Evolutionary conservation across 2,888 invertebrate species (phyloP), one percentile per base, ranked within the genome.

Genomic region (Trachelus tabidus): DNA sequence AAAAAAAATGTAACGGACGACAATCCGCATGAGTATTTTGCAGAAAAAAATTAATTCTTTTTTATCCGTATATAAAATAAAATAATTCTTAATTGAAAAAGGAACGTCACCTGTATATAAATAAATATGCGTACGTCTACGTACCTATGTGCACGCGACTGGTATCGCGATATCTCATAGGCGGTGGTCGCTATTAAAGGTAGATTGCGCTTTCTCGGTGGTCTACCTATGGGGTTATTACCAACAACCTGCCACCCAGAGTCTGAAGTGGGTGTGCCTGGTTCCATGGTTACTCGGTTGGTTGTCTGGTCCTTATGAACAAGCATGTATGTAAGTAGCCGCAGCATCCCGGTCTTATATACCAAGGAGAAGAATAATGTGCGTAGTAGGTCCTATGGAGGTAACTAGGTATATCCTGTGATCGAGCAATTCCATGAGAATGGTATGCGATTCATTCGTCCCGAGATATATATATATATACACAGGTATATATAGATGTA

Each of bases 181-280:
- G 12, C 85, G 83, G 83, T 85, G 86, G 85, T 85, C 87, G 84
- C 87, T 86, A 87, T 87, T 88, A 88, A 86, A 84, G 84, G 80
- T 80, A 85, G 87, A 87, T 87, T 86, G 89, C 85, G 85, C 87
- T 88, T 86, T 87, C 88, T 85, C 84, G 89, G 89, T 89, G 89
- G 89, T 89, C 89, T 86, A 85, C 83, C 86, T 84, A 87, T 85
- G 85, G 86, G 86, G 86, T 88, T 88, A 88, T 87, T 88, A 87
- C 88, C 87, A 83, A 85, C 85, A 83, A 86, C 86, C 86, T 85
- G 88, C 87, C 87, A 88, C 88, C 87, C 86, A 84, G 84, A 83
- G 83, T 86, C 84, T 81, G 71, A 34, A 71, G 85, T 89, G 88
- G 89, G 88, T 87, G 88, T 88, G 88, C 85, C 74, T 74, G 81